phyloP scores from a whole-genome alignment of 2,113 vertebrate species.

The Ceyx cyanopectus region DNA sequence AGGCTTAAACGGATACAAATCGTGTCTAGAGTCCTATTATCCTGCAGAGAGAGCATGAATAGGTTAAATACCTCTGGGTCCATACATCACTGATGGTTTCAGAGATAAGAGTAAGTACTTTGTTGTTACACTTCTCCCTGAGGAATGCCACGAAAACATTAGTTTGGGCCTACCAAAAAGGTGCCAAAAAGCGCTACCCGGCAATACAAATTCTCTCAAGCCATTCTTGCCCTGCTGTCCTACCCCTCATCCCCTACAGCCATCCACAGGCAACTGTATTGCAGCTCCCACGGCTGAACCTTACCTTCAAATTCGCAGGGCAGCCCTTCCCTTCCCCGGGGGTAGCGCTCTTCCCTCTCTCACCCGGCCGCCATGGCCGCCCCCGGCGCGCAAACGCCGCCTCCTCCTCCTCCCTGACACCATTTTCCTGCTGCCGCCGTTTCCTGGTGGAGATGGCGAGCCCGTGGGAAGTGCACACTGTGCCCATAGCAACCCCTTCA shows the following conservation, averaged over 20 bases:
- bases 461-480: neutral
- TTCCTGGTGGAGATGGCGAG: neutral
- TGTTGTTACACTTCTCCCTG: accelerated
- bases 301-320: accelerated
- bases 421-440: neutral
- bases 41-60: accelerated
- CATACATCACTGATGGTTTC: accelerated
- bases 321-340: neutral
- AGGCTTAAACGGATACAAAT: accelerated
- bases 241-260: too few relatives aligned
- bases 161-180: neutral
- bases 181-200: too few relatives aligned
- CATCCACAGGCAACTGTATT: accelerated
- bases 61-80: neutral
- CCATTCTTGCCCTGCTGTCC: too few relatives aligned
- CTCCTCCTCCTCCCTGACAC: neutral
- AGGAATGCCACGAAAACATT: accelerated
- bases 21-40: accelerated
- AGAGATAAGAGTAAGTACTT: accelerated
- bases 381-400: neutral
- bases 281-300: accelerated
- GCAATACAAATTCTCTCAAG: accelerated
- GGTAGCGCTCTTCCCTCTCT: neutral
- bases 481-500: neutral
- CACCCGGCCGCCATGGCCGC: neutral